Evolutionary conservation across 2,888 invertebrate species (phyloP).

Genomic region (Sphaerophoria rueppellii): DNA sequence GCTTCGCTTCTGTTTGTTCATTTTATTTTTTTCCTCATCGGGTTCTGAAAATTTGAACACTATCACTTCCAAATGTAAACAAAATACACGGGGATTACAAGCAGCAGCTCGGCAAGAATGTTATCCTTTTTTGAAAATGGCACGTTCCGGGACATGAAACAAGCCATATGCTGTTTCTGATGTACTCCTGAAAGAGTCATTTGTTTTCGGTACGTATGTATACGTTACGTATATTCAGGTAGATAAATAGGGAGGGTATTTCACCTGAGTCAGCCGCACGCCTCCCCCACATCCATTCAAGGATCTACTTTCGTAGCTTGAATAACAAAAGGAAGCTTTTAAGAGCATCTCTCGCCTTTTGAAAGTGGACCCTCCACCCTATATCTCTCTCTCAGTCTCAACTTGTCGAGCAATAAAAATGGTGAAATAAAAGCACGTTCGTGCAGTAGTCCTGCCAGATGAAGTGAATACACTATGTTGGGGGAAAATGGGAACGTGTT

Average conservation of each 20-base stretch:
- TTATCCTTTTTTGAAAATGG: slow-evolving; percentile 65
- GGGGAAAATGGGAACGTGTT: slow-evolving; percentile 64
- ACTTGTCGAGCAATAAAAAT: slow-evolving; percentile 59
- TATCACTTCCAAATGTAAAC: slow-evolving; percentile 71
- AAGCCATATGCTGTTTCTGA: slow-evolving; percentile 51
- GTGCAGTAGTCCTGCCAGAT: slow-evolving; percentile 52
- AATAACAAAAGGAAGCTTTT: slow-evolving; percentile 69
- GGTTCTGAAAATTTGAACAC: slow-evolving; percentile 47
- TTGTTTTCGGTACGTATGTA: background rate
- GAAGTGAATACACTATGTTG: slow-evolving; percentile 57
- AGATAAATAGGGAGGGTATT: slow-evolving; percentile 14
- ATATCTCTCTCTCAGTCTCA: background rate
- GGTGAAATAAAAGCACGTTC: slow-evolving; percentile 70
- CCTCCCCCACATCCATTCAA: background rate
- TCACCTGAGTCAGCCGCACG: slow-evolving; percentile 15
- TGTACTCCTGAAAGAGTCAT: slow-evolving; percentile 41
- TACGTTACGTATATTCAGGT: background rate
- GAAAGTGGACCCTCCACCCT: slow-evolving; percentile 8
- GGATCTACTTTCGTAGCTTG: slow-evolving; percentile 23
- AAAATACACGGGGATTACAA: slow-evolving; percentile 67
- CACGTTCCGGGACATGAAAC: slow-evolving; percentile 60
- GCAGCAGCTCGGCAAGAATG: slow-evolving; percentile 64
- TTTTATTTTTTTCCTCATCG: slow-evolving; percentile 3
- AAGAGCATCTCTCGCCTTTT: slow-evolving; percentile 59
- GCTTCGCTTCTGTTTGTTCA: slow-evolving; percentile 11